Conservation (phyloP, 2,888 invertebrate species). For the Charanyca ferruginea region DNA sequence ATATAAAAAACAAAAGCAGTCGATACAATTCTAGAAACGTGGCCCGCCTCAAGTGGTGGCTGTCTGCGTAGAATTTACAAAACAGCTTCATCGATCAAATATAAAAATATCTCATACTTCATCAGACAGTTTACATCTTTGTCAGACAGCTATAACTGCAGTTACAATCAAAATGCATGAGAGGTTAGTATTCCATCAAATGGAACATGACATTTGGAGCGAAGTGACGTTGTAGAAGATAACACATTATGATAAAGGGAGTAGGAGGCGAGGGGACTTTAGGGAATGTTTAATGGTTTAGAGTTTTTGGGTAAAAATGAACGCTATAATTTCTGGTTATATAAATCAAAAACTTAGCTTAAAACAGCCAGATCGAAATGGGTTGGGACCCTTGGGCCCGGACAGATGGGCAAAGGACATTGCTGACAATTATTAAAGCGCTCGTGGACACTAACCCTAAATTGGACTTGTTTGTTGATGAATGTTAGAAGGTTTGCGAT, state of each 20-base stretch:
- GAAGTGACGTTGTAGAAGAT: constrained; percentile 3
- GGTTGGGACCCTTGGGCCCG: too few relatives aligned
- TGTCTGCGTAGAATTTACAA: neutral
- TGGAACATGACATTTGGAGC: constrained; percentile 24
- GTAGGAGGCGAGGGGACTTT: too few relatives aligned
- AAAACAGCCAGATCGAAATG: too few relatives aligned
- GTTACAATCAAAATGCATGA: constrained; percentile 10
- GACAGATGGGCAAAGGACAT: too few relatives aligned
- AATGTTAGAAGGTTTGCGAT: too few relatives aligned
- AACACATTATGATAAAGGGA: neutral
- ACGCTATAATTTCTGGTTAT: too few relatives aligned
- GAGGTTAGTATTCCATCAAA: constrained; percentile 17
- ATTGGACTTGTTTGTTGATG: too few relatives aligned
- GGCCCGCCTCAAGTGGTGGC: neutral
- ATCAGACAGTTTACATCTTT: constrained; percentile 23
- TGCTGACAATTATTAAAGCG: too few relatives aligned
- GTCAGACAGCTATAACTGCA: constrained; percentile 8
- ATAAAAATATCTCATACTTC: constrained; percentile 7
- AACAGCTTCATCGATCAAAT: constrained; percentile 26
- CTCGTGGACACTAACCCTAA: too few relatives aligned
- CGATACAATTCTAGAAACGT: neutral
- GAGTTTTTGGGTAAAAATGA: too few relatives aligned
- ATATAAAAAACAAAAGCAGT: neutral
- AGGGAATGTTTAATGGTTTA: too few relatives aligned
- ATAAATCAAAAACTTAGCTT: too few relatives aligned